Evolutionary conservation across 1,140 invertebrate genomes (phyloP), one percentile per base, ranked within the genome.

Genomic region (Tenebrio molitor): DNA sequence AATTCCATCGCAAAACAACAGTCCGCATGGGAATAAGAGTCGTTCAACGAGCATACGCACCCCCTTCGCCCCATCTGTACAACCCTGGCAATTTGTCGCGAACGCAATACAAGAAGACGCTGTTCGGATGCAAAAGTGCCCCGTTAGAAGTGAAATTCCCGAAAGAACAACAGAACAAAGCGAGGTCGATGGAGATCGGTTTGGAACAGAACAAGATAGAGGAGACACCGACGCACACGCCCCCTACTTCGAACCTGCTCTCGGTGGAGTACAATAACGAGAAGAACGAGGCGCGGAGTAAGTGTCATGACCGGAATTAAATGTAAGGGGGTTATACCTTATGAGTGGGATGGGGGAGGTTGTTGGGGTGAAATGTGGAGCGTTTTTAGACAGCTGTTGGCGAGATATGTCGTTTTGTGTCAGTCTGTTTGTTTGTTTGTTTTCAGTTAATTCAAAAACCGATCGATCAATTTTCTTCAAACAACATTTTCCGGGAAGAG

Each of bases 11-110:
- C 69, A 87, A 91, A 58, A 90, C 89, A 65, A 89, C 89, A 16
- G 91, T 95, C n/a, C 87, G 91, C n/a, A 93, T 95, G 91, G 91
- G 92, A 1, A 92, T 95, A 68, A 84, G 92, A 17, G 91, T 94
- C 29, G 87, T 93, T 1, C 91, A 93, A 78, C 84, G 86, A 64
- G 84, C 85, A 2, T 83, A 80, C 29, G 83, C 83, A n/a, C 82
- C 84, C 2, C 83, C 84, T 4, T 80, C 84, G 23, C 84, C 86
- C 34, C 81, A 82, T 15, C 74, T 82, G 5, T 84, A 83, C 76
- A 83, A 82, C 66, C 79, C 78, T 0, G 70, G 74, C 19, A 46
- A 50, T 53, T 29, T 66, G n/a, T 68, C 36, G 17, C 41, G 42
- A 10, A 50, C 66, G 53, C 58, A 78, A 7, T 73, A 80, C 21